A percentile compares a stretch with the other conserved stretches of the same genome.
Evolutionary conservation across 2,113 vertebrate genomes (phyloP).

Genomic region (Prolemur simus): DNA sequence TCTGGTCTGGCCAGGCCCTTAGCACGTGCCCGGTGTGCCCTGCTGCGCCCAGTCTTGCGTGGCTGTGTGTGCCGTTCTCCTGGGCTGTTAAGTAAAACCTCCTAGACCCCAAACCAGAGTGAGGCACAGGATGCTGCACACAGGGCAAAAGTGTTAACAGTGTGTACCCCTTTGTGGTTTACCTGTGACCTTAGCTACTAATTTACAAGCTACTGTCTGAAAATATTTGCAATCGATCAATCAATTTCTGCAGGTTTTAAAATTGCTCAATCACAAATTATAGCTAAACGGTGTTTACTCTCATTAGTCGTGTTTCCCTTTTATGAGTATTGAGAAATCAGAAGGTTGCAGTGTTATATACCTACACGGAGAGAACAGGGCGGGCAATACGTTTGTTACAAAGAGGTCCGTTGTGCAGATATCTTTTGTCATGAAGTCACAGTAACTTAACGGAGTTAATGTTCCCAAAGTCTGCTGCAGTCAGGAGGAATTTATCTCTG

Average conservation of each 20-base stretch:
- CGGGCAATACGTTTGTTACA: background rate
- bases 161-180: no score
- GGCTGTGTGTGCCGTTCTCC: no score
- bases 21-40: fast-evolving
- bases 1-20: background rate
- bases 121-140: fast-evolving
- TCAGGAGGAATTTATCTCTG: background rate
- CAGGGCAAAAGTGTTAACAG: no score
- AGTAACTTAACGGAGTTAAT: fast-evolving
- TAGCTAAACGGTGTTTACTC: background rate
- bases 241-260: background rate
- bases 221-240: background rate
- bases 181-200: background rate
- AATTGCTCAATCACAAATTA: background rate
- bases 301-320: background rate
- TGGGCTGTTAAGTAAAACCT: background rate
- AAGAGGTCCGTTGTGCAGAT: no score
- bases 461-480: background rate
- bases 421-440: no score
- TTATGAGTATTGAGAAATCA: background rate
- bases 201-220: background rate
- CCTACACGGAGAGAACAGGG: fast-evolving
- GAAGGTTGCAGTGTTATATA: background rate
- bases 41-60: fast-evolving
- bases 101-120: background rate